These are phyloP conservation scores for Pitangus sulphuratus DNA, from an alignment of 2,797 vertebrate species.

Conservation along the genomic window DNA sequence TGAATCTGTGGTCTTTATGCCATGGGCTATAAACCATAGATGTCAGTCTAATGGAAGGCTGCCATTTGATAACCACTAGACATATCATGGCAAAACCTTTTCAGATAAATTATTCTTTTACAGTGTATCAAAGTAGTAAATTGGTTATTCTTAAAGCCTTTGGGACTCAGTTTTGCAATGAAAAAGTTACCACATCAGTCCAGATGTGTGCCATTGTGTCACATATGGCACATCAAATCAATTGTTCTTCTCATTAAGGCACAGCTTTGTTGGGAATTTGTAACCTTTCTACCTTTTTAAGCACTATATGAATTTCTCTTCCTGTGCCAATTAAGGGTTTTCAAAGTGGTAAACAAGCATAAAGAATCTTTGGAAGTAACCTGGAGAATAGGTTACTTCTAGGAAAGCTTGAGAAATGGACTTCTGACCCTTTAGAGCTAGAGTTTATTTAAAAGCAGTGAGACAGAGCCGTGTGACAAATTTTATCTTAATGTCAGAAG, in stretches of 20 bases:
- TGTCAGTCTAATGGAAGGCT: rapidly evolving
- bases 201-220: background rate
- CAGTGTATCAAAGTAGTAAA: background rate
- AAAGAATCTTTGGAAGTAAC: background rate
- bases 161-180: background rate
- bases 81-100: background rate
- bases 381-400: background rate
- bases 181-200: background rate
- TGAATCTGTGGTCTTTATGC: background rate
- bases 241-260: background rate
- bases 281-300: background rate
- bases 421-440: background rate
- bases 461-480: constrained; percentile 7
- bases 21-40: rapidly evolving
- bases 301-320: background rate
- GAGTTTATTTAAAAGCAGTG: constrained; percentile 1
- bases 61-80: background rate
- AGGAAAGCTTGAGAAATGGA: background rate
- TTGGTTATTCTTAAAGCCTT: background rate
- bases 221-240: background rate
- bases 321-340: background rate
- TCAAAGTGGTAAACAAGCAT: background rate
- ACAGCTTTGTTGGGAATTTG: background rate
- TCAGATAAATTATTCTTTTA: background rate
- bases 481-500: constrained; percentile 64